Base-by-base conservation (phyloP, 2,797 vertebrate species). In the Lagorchestes hirsutus region DNA sequence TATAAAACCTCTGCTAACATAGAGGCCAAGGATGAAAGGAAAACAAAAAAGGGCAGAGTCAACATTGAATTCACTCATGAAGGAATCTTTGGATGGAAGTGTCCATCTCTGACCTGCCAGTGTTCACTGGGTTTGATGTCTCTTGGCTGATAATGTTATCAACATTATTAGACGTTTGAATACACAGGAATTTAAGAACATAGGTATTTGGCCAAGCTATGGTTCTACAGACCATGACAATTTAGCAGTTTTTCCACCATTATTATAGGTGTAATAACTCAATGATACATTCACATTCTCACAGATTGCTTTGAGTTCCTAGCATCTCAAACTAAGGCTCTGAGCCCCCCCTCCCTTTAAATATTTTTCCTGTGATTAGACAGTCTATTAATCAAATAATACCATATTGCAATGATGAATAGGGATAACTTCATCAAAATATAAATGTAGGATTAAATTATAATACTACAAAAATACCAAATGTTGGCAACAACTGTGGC, bases 1-100 rank as follows among this genome's bases (percentile, higher is more conserved):
- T 97, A 95, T 97, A 97, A 96, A 97, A 95, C 55, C 16, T 96
- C 94, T 93, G 95, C 96, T 94, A 95, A 97, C 95, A 74, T 2
- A 34, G 90, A 97, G 92, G 93, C 97, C 93, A 96, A 96, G 59
- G 95, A 58, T 92, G 95, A 94, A 1, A 74, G 59, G 52, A 93
- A 82, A 90, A 92, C 1, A 92, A 91, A 94, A 92, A 93, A 67
- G 90, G 90, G 1, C 92, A 82, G 93, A 92, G 56, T 22, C 82
- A 62, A 95, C 24, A 31, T 14, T 55, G 62, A 92, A 46, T 82
- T 90, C 94, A 22, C 40, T 92, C 58, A 22, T 3, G 24, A 54
- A 95, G 90, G 29, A 13, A 93, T 82, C 62, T 40, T n/a, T 74
- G 74, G 22, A 27, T 82, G 22, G n/a, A 46, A 67, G 55, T 14